These are phyloP conservation scores for Meteorus sp. DNA, from an alignment of 1,140 invertebrate genomes.

Conservation along the genomic window DNA sequence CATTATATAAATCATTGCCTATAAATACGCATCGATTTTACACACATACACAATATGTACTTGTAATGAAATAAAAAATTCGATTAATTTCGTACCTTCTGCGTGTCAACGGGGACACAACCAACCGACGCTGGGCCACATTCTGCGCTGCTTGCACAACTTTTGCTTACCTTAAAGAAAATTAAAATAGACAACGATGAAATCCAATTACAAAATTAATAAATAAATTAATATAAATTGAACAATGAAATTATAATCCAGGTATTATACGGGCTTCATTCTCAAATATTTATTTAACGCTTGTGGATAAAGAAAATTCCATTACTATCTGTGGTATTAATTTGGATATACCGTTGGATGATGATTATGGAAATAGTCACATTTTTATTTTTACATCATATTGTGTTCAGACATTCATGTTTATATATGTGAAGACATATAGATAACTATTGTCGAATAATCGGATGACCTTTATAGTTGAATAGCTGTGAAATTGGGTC, in stretches of 20 bases:
- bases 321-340: too few relatives aligned
- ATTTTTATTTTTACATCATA: too few relatives aligned
- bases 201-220: not conserved
- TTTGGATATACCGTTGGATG: not conserved
- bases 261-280: too few relatives aligned
- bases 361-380: not conserved
- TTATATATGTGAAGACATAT: too few relatives aligned
- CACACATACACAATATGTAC: too few relatives aligned
- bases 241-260: too few relatives aligned
- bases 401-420: too few relatives aligned
- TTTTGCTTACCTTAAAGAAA: slow-evolving; percentile 63
- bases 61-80: slow-evolving; percentile 40
- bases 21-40: too few relatives aligned
- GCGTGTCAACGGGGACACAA: slow-evolving; percentile 66
- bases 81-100: slow-evolving; percentile 61
- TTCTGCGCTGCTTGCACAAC: slow-evolving; percentile 64
- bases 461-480: too few relatives aligned
- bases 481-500: too few relatives aligned
- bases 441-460: too few relatives aligned
- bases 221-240: too few relatives aligned
- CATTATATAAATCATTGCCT: not conserved
- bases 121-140: slow-evolving; percentile 66
- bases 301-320: not conserved
- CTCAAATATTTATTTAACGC: not conserved
- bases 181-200: not conserved